Base-by-base conservation (phyloP, 2,113 vertebrate genomes). In the Albula glossodonta region DNA sequence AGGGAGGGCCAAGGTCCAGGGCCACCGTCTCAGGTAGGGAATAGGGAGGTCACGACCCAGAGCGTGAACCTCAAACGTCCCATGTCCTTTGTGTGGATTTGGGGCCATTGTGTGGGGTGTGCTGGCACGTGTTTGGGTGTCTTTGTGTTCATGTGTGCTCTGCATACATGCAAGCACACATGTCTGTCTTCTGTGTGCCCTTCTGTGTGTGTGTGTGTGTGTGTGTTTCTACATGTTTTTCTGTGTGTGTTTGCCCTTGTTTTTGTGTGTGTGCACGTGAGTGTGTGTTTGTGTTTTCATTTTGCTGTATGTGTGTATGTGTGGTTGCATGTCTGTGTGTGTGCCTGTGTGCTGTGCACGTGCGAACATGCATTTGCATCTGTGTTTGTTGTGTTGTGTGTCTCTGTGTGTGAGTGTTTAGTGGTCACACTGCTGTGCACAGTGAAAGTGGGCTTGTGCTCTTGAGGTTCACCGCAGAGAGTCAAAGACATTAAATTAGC, bases 401-500 rank as follows among this genome's bases (percentile, higher is more conserved):
- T 56, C 53, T 56, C 7, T 56, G 53, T 7, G 12, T 56, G 6
- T 56, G 12, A 9, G n/a, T 74, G 70, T n/a, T 74, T 31, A 74
- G 60, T 22, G 17, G 22, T 5, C 10, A 4, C 2, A 10, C 8
- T 22, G 63, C 22, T 74, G 70, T 10, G 8, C 31, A n/a, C 70
- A n/a, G 2, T 2, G 17, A 70, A 22, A 22, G 22, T 6, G 17
- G 63, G 13, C n/a, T 13, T 22, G 63, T 3, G 5, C 51, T 87
- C 51, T 85, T 82, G 86, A 86, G 81, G 83, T 83, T 86, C 85
- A 82, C 66, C 4, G 25, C 17, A 53, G 48, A 53, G n/a, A 70
- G 74, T 70, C 85, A 84, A 84, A 86, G 87, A 93, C 84, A 82
- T 80, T 87, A 92, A 89, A 91, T 79, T 85, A 60, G 86, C 89